Conservation (phyloP, 2,113 vertebrate species). For the Chascanopsetta lugubris region DNA sequence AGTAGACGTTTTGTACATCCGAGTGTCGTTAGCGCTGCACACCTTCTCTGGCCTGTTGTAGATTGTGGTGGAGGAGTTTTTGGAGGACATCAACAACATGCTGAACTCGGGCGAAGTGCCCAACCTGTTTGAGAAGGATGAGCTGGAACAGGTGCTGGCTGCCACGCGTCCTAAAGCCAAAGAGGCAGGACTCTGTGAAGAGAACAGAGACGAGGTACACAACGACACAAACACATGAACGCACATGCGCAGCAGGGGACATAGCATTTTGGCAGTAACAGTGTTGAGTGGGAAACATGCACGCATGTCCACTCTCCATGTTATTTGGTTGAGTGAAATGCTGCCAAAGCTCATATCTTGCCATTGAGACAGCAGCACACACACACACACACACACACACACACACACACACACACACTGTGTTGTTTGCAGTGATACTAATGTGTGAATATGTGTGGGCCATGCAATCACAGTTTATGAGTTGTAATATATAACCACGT, state of each 20-base stretch:
- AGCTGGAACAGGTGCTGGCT: constrained; percentile 84
- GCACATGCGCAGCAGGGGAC: neutral
- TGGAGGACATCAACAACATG: constrained; percentile 89
- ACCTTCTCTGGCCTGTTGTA: constrained; percentile 33
- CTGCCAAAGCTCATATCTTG: no score
- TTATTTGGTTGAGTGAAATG: no score
- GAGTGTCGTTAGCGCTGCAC: neutral
- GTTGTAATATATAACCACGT: no score
- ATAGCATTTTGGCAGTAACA: neutral
- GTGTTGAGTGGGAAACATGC: no score
- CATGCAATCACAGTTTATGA: no score
- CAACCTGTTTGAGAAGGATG: constrained; percentile 88
- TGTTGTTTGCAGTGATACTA: no score
- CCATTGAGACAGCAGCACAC: no score
- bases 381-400: no score
- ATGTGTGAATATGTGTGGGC: no score
- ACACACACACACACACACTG: no score
- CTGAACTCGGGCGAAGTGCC: constrained; percentile 87
- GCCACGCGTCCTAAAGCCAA: constrained; percentile 84
- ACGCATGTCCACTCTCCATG: no score
- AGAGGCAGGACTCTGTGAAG: constrained; percentile 84
- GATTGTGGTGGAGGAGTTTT: constrained; percentile 85
- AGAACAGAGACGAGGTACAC: constrained; percentile 86
- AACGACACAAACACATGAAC: neutral
- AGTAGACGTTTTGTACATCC: neutral